Evolutionary conservation across 2,888 invertebrate species (phyloP), one percentile per base, ranked within the genome.

Genomic region (Arge pagana): DNA sequence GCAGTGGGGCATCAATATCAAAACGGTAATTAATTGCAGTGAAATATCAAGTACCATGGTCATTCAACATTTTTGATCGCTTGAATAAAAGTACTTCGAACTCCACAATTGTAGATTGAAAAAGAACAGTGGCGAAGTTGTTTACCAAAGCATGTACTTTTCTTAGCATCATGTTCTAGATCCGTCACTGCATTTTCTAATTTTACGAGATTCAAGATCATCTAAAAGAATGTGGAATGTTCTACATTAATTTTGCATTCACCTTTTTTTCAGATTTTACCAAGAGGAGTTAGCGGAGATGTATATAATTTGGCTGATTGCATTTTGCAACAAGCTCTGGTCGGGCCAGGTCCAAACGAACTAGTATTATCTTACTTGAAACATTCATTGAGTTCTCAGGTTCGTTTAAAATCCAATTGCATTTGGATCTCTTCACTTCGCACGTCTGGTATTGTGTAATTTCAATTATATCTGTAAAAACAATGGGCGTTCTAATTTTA

Each of bases 1-100:
- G 36, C 93, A 94, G 77, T 96, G 96, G 96, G 95, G 95, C 30
- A 94, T 95, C 61, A 92, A 95, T 69, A 92, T 96, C 50, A 96
- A 96, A 81, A 90, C 90, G n/a, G 91, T 87, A 68, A 77, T 77
- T 63, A 43, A 30, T 15, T 21, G 4, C 4, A 33, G 4, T 48
- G 8, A 21, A 1, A 10, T 8, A n/a, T n/a, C n/a, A n/a, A n/a
- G n/a, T n/a, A n/a, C n/a, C n/a, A n/a, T n/a, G n/a, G n/a, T n/a
- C n/a, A n/a, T n/a, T n/a, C n/a, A n/a, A n/a, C n/a, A n/a, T n/a
- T n/a, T n/a, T n/a, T n/a, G n/a, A n/a, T n/a, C 6, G 8, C 33
- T 24, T 24, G 10, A 5, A 10, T n/a, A n/a, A n/a, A n/a, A n/a
- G 2, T 26, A n/a, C 2, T n/a, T 26, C n/a, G 4, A 26, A 26